These are phyloP conservation scores for Zele albiditarsus DNA, from an alignment of 2,888 invertebrate species.

Conservation along the genomic window DNA sequence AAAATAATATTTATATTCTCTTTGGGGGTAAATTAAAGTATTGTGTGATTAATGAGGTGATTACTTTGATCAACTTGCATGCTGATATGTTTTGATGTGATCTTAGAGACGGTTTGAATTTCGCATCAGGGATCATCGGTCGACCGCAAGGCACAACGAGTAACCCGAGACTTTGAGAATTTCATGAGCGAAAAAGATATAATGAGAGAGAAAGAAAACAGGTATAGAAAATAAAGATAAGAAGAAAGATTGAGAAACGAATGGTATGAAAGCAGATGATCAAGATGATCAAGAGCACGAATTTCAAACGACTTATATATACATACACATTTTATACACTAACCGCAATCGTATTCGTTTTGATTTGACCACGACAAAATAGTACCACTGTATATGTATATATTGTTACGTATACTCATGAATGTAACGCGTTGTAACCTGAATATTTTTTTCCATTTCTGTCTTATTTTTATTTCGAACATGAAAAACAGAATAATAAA, in stretches of 20 bases:
- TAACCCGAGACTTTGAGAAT: slow-evolving; percentile 44
- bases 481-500: too few relatives aligned
- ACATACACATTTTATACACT: not conserved
- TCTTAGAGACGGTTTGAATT: slow-evolving; percentile 34
- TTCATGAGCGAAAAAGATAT: slow-evolving; percentile 29
- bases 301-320: not conserved
- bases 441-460: not conserved
- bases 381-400: not conserved
- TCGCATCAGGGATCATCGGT: slow-evolving; percentile 35
- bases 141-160: slow-evolving; percentile 36
- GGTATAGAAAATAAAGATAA: slow-evolving; percentile 19
- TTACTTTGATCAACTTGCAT: slow-evolving; percentile 37
- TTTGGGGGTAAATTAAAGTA: slow-evolving; percentile 16
- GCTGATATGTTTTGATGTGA: slow-evolving; percentile 39
- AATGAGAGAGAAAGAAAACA: slow-evolving; percentile 10
- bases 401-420: too few relatives aligned
- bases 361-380: slow-evolving; percentile 31
- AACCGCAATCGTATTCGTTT: slow-evolving; percentile 39
- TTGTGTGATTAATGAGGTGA: slow-evolving; percentile 38
- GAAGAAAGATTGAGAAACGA: slow-evolving; percentile 10
- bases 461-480: not conserved
- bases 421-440: not conserved
- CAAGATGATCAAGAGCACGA: slow-evolving; percentile 20
- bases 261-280: slow-evolving; percentile 11
- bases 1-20: not conserved